phyloP scores from a whole-genome alignment of 2,797 vertebrate genomes.

The Simalia tracyae region DNA sequence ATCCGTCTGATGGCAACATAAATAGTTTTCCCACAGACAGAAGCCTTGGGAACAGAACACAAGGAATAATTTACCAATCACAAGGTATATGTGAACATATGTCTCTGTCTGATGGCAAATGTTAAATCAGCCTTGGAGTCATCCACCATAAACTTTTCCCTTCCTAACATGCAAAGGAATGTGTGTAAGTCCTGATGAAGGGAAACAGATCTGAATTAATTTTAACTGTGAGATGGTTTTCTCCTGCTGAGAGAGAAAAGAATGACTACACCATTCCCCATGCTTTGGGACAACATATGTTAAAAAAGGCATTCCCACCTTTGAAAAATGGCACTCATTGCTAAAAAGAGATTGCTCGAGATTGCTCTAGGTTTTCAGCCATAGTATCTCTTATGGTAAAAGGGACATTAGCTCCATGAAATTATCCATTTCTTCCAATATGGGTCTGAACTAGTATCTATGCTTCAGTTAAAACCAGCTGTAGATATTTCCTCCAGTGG shows the following conservation, averaged over 20 bases:
- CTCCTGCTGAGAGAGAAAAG: constrained; percentile 22
- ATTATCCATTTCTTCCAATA: background rate
- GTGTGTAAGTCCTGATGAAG: constrained; percentile 27
- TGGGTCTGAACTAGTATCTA: background rate
- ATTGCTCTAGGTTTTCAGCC: background rate
- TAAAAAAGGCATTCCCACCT: background rate
- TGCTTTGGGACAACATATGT: constrained; percentile 50
- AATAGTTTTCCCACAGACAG: constrained; percentile 66
- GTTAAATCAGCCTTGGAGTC: constrained; percentile 68
- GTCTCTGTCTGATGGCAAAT: constrained; percentile 73
- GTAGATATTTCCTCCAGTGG: background rate
- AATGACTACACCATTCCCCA: constrained; percentile 20
- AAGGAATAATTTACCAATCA: constrained; percentile 69
- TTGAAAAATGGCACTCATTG: background rate
- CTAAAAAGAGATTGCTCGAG: background rate
- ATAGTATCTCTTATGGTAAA: background rate
- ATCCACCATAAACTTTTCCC: constrained; percentile 60
- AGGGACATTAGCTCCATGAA: background rate
- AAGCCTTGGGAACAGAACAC: constrained; percentile 66
- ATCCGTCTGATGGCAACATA: constrained; percentile 59
- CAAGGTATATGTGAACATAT: constrained; percentile 67
- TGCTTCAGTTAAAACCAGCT: background rate
- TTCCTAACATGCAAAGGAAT: constrained; percentile 24
- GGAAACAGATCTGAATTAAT: constrained; percentile 64
- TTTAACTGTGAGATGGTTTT: constrained; percentile 62